Conservation (phyloP, 2,113 vertebrate genomes). For the Greenwoodochromis staneri region DNA sequence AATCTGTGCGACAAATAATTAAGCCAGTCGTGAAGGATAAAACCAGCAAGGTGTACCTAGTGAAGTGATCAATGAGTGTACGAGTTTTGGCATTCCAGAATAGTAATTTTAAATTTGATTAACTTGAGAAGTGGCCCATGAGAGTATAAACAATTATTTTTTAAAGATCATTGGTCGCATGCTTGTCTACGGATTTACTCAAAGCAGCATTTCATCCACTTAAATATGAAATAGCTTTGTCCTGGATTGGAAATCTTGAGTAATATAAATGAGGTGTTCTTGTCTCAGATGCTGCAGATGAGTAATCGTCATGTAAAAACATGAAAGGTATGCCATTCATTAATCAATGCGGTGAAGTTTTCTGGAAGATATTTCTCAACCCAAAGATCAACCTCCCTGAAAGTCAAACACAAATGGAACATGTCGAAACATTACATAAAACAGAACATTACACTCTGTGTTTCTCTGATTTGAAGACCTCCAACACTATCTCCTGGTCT, state of each 20-base stretch:
- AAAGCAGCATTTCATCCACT: neutral
- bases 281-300: neutral
- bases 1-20: neutral
- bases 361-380: neutral
- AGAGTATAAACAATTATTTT: neutral
- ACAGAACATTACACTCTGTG: neutral
- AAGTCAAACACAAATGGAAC: neutral
- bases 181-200: neutral
- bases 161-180: neutral
- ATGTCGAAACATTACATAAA: neutral
- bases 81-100: neutral
- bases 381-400: neutral
- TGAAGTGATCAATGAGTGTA: neutral
- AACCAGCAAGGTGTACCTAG: neutral
- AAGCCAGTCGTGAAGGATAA: rapidly evolving
- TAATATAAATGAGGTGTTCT: neutral
- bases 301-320: neutral
- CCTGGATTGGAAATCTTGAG: neutral
- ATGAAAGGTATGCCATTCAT: neutral
- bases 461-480: slow-evolving; percentile 59
- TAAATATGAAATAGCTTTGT: neutral
- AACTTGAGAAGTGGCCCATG: neutral
- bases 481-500: slow-evolving; percentile 76
- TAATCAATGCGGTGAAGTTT: neutral
- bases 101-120: neutral